A percentile compares a stretch with the other conserved stretches of the same genome.
These are phyloP conservation scores for Megaustenia siamemsis DNA, from an alignment of 2,888 invertebrate species.

Conservation along the genomic window DNA sequence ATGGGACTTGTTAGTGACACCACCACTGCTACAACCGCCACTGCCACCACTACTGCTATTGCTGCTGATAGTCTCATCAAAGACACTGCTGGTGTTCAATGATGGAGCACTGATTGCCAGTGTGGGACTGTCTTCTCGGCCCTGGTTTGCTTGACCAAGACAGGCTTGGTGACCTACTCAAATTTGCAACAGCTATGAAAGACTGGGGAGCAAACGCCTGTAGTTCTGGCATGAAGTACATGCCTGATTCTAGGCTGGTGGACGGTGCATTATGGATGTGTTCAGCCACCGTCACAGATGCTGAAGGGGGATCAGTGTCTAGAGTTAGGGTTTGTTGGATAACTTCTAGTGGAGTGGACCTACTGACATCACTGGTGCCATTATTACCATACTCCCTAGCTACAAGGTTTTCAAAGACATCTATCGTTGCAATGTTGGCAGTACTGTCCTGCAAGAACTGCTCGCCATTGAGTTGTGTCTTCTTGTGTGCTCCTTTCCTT, in stretches of 20 bases:
- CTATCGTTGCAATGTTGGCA: slow-evolving; percentile 45
- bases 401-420: slow-evolving; percentile 50
- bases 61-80: not conserved
- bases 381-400: slow-evolving; percentile 24
- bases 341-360: not conserved
- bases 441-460: slow-evolving; percentile 32
- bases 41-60: not conserved
- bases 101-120: not conserved
- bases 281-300: not conserved
- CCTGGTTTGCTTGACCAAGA: not conserved
- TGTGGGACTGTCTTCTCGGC: too few species aligned
- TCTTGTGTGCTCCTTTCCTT: slow-evolving; percentile 60
- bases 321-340: slow-evolving; percentile 3
- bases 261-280: not conserved
- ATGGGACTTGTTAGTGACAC: too few species aligned
- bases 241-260: not conserved
- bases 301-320: not conserved
- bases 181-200: not conserved
- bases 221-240: slow-evolving; percentile 45
- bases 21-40: not conserved
- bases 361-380: slow-evolving; percentile 30
- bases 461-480: slow-evolving; percentile 16
- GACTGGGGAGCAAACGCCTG: slow-evolving; percentile 30
- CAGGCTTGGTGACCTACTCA: not conserved
- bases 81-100: not conserved